A percentile compares a stretch with the other conserved stretches of the same genome.
These are phyloP conservation scores for Xiphophorus couchianus DNA, from an alignment of 2,113 vertebrate genomes.

Conservation along the genomic window DNA sequence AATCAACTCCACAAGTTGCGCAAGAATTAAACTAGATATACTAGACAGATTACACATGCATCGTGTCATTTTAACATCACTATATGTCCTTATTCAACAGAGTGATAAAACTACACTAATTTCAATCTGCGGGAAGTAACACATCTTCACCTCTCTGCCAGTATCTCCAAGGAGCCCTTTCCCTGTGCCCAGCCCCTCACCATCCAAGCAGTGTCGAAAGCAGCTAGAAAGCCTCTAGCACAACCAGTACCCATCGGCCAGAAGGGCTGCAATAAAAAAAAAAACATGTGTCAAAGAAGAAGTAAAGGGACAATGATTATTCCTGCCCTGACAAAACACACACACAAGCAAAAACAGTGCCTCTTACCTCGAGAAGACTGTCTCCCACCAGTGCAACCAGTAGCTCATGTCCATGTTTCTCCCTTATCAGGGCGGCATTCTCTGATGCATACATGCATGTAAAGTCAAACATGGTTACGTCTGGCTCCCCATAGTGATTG, in stretches of 20 bases:
- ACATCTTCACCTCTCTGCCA: constrained; percentile 89
- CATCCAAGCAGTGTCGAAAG: constrained; percentile 96
- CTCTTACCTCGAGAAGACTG: constrained; percentile 91
- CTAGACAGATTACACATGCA: too few relatives aligned
- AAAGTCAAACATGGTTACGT: constrained; percentile 98
- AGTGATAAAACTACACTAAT: too few relatives aligned
- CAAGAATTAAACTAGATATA: too few relatives aligned
- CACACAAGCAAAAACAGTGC: not conserved
- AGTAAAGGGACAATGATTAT: not conserved
- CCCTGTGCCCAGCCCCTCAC: constrained; percentile 91
- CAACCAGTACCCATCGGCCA: constrained; percentile 99
- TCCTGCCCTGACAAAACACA: not conserved
- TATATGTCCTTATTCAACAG: too few relatives aligned
- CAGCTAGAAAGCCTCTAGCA: constrained; percentile 94
- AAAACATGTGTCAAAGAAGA: not conserved
- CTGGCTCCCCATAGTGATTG: constrained; percentile 92
- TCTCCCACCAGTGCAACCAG: constrained; percentile 94
- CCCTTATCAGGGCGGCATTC: constrained; percentile 89
- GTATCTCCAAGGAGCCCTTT: constrained; percentile 83
- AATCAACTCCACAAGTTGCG: too few relatives aligned
- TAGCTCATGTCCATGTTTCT: constrained; percentile 87
- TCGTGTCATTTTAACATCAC: too few relatives aligned
- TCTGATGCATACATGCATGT: constrained; percentile 98
- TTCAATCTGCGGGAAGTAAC: not conserved
- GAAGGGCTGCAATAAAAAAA: constrained; percentile 85